Conservation (phyloP, 1,140 invertebrate species). For the Drosophila fuyamai region DNA sequence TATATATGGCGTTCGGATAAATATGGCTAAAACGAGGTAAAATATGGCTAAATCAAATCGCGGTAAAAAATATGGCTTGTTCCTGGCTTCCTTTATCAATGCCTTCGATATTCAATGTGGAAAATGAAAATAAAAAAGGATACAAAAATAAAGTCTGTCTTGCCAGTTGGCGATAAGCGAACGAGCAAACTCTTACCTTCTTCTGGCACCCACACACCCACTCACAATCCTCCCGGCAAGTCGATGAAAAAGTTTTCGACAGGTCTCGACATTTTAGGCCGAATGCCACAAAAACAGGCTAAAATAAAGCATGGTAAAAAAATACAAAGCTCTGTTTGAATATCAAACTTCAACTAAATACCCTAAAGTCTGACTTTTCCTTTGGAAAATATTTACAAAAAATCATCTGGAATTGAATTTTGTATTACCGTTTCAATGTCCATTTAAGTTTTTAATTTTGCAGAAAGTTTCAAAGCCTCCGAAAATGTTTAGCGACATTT, state of each 20-base stretch:
- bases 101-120: conserved; percentile 11
- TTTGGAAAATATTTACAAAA: not conserved
- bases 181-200: conserved; percentile 24
- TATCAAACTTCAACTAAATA: conserved; percentile 4
- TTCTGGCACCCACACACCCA: conserved; percentile 28
- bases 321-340: not conserved
- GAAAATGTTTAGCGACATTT: too few relatives aligned
- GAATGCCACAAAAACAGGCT: conserved; percentile 38
- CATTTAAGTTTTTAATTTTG: too few relatives aligned
- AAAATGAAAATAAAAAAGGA: conserved; percentile 6
- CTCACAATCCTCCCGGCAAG: conserved; percentile 24
- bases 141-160: conserved; percentile 20
- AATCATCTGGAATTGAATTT: too few relatives aligned
- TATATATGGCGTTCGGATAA: not conserved
- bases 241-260: conserved; percentile 52
- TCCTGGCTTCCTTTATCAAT: not conserved
- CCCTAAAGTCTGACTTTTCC: not conserved
- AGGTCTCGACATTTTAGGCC: conserved; percentile 48
- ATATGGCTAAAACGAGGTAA: not conserved
- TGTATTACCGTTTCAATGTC: too few relatives aligned
- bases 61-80: not conserved
- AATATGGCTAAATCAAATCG: too few relatives aligned
- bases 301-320: conserved; percentile 7
- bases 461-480: too few relatives aligned
- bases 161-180: conserved; percentile 46